Base-by-base conservation (phyloP, 2,113 vertebrate genomes). In the Malurus elegans region DNA sequence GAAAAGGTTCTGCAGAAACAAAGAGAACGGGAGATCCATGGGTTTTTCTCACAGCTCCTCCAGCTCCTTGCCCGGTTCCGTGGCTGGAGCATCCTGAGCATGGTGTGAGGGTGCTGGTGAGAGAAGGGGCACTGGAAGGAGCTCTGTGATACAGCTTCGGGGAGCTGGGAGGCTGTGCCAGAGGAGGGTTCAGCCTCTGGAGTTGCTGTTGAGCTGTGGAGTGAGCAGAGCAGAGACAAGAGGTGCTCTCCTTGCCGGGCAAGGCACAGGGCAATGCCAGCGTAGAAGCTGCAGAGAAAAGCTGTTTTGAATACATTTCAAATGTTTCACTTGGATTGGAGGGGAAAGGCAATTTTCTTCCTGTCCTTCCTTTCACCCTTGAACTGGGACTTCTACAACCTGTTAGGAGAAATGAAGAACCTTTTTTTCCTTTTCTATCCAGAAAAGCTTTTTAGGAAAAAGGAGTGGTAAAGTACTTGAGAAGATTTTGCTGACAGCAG, bases 351-450 rank as follows among this genome's bases (percentile, higher is more conserved):
- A 70, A 8, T 91, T 90, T 95, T 42, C 62, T 50, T 32, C 31
- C 38, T 73, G 79, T 79, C 95, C 93, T 96, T 95, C 91, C 84
- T 84, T 85, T 96, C 78, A 91, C 94, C 95, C 53, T 91, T 82
- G 91, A 79, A 69, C 78, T 79, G 91, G 47, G 73, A 79, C 20
- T 67, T 82, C 9, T 34, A 26, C 71, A 83, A 81, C 24, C 64
- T 58, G 42, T 29, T 70, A 29, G 32, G 26, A 0, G 0, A 79
- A 80, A 65, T 45, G 44, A 88, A 64, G 58, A 69, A 34, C 24
- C 4, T 11, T 48, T 44, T 36, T 57, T 70, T 4, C 0, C 0
- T 66, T 92, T 94, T 62, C 26, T 20, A 4, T 73, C 74, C 62
- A 58, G 57, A 86, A 90, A 87, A 44, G 51, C 34, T 79, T 88